Base-by-base conservation (phyloP, 2,113 vertebrate species). In the Callopanchax toddi region DNA sequence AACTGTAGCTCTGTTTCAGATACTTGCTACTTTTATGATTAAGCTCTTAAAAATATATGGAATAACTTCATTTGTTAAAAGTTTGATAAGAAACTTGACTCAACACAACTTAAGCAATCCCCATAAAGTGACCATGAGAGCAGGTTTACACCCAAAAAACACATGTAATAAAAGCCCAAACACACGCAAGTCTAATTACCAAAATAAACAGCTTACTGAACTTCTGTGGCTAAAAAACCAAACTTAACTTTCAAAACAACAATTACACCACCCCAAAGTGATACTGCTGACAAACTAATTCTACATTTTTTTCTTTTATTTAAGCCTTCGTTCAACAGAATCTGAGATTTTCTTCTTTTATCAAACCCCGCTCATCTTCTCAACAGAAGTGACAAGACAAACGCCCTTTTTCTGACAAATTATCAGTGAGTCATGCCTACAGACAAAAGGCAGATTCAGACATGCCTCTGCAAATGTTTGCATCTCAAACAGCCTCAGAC, bases 381-480 rank as follows among this genome's bases (percentile, higher is more conserved):
- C 36, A 22, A 11, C 18, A 10, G 16, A 71, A 72, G 26, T 29
- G 52, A 64, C 32, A 39, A 49, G 32, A 69, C 26, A 62, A 72
- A 67, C 25, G 2, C 6, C 1, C 5, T 49, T 48, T 71, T 37
- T 37, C 37, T 67, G 51, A 60, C 39, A 44, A 65, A 53, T 44
- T 43, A 48, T 17, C 15, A 40, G 21, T 68, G 49, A 73, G 46
- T 73, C 75, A 77, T 7, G 6, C 51, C 66, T 26, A 66, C 44
- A 54, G 56, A 73, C 43, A 77, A 80, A 32, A 63, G 61, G 59
- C 51, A 63, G 59, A 64, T 67, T 66, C 55, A 51, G 21, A 20
- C 29, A 26, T 8, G 32, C 25, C 42, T 66, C 21, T 62, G 67
- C 50, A 83, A 77, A 67, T 76, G 51, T 76, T 83, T 78, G 58